phyloP scores from a whole-genome alignment of 2,888 invertebrate species.

The Platerodrilus igneus region DNA sequence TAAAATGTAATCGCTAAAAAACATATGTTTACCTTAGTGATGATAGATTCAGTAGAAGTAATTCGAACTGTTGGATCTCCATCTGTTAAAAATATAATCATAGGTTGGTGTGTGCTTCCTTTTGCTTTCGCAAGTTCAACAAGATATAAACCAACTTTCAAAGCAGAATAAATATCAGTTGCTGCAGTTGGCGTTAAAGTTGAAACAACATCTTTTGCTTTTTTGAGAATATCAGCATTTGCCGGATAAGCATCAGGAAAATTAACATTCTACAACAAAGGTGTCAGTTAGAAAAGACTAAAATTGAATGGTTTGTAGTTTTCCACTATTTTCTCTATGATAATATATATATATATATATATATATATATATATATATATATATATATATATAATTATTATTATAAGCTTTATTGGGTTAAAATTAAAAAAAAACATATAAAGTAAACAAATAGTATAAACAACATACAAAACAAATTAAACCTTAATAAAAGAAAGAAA shows the following conservation, averaged over 20 bases:
- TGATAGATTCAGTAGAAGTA: constrained; percentile 43
- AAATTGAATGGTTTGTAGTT: no score
- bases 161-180: constrained; percentile 64
- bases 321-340: no score
- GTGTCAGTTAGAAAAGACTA: no score
- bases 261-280: constrained; percentile 31
- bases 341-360: no score
- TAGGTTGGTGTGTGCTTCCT: constrained; percentile 51
- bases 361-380: no score
- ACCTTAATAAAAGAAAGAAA: no score
- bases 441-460: no score
- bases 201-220: constrained; percentile 56
- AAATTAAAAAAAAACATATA: no score
- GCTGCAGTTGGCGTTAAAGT: constrained; percentile 56
- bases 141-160: constrained; percentile 51
- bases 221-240: constrained; percentile 54
- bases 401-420: no score
- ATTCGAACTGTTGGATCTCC: constrained; percentile 62
- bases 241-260: constrained; percentile 53
- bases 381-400: no score
- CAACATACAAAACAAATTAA: no score
- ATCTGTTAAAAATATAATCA: constrained; percentile 63
- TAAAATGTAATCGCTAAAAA: background rate
- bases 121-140: constrained; percentile 32
- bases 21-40: constrained; percentile 7